Base-by-base conservation (phyloP, 2,113 vertebrate species). In the Dissostichus mawsoni region DNA sequence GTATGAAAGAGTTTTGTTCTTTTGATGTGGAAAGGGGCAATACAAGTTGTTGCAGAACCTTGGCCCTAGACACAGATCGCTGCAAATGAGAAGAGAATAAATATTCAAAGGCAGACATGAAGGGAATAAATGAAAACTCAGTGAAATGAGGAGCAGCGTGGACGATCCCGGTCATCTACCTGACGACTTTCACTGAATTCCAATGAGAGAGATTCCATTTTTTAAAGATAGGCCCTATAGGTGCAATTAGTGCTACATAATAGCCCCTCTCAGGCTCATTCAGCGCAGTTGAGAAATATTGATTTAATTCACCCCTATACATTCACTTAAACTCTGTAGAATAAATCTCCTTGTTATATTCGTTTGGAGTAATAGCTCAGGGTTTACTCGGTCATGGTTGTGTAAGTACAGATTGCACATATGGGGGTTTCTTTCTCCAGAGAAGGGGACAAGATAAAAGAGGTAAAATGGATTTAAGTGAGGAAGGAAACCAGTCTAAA, bases 161-260 rank as follows among this genome's bases (percentile, higher is more conserved):
- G 48, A 80, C 50, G 1, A 51, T 76, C 79, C 65, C 29, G 51
- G 63, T 74, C 79, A 82, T 89, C 87, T 74, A 85, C 69, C 81
- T 68, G 77, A 85, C 36, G 87, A 90, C 90, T 83, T 80, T 53
- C 6, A 5, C 83, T 90, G 85, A 93, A 92, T 93, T 87, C 81
- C 87, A 93, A 92, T 91, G 88, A 89, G 84, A 82, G 64, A 83
- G 65, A 92, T 93, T 90, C 85, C 68, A 52, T 76, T 81, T 85
- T 90, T 84, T 73, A 87, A 83, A 83, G 79, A 92, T 80, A 80
- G 83, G 70, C 78, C 90, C 90, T 89, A 88, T 88, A 92, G 92
- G 89, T 92, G 85, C 92, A 94, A 92, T 95, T 93, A 95, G 90
- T 82, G 83, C 70, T 59, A 88, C 85, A 89, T 92, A 93, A 92